Conservation (phyloP, 2,797 vertebrate genomes). For the Takifugu ocellatus region DNA sequence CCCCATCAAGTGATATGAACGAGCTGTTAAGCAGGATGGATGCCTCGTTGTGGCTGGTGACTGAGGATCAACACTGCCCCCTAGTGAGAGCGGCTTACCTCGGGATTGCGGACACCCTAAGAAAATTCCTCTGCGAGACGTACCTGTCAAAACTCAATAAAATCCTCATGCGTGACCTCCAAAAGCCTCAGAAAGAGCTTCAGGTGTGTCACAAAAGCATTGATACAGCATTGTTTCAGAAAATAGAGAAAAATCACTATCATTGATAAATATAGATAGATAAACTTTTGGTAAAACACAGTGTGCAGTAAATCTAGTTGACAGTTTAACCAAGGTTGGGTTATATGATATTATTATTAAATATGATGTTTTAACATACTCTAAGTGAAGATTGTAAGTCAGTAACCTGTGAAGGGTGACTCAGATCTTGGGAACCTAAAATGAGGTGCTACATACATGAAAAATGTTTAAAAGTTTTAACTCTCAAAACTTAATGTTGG, state of each 20-base stretch:
- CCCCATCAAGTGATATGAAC: constrained; percentile 19
- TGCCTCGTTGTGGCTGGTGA: constrained; percentile 70
- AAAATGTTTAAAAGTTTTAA: background rate
- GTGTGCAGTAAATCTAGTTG: too few species aligned
- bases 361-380: too few species aligned
- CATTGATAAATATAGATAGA: too few species aligned
- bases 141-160: constrained; percentile 64
- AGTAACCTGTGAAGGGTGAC: too few species aligned
- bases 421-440: background rate
- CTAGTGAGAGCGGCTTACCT: constrained; percentile 78
- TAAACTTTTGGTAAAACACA: too few species aligned
- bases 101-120: constrained; percentile 63
- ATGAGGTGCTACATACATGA: background rate
- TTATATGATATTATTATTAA: too few species aligned
- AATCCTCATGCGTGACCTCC: constrained; percentile 61
- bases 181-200: constrained; percentile 11
- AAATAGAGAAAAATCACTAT: too few species aligned
- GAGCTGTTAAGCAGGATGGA: constrained; percentile 67
- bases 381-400: too few species aligned
- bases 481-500: background rate
- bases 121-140: constrained; percentile 45
- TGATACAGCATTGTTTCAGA: background rate
- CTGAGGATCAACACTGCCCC: constrained; percentile 70
- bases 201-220: constrained; percentile 39
- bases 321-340: too few species aligned